phyloP scores from a whole-genome alignment of 2,113 vertebrate genomes.

The Carassius carassius region DNA sequence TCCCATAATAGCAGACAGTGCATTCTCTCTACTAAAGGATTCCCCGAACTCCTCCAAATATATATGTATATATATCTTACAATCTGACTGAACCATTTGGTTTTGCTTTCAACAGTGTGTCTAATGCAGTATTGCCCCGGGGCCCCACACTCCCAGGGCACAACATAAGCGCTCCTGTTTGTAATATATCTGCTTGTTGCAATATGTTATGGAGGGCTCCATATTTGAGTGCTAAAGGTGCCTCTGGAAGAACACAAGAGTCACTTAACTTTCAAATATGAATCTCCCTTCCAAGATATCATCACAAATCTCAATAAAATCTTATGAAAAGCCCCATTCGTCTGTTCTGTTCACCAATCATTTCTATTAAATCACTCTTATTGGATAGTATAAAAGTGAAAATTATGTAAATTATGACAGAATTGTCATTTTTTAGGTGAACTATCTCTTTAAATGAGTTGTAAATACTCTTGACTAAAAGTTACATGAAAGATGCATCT shows the following conservation, averaged over 20 bases:
- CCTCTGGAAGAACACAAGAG: neutral
- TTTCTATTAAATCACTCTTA: neutral
- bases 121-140: neutral
- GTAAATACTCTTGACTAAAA: neutral
- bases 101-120: neutral
- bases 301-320: neutral
- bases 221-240: neutral
- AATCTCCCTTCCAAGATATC: neutral
- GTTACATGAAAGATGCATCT: neutral
- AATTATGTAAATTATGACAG: no score
- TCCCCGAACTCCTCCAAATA: neutral
- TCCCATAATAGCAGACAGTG: slow-evolving; percentile 4
- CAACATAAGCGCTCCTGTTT: neutral
- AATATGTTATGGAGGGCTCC: neutral
- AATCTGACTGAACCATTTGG: neutral
- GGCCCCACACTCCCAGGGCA: neutral
- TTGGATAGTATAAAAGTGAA: no score
- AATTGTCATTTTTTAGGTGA: no score
- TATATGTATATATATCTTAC: neutral
- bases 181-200: neutral
- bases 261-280: neutral
- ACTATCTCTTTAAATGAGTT: no score
- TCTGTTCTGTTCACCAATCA: neutral
- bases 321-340: neutral
- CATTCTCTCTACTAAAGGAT: neutral